Evolutionary conservation across 2,888 invertebrate species (phyloP).

Genomic region (Chloroclysta siterata): DNA sequence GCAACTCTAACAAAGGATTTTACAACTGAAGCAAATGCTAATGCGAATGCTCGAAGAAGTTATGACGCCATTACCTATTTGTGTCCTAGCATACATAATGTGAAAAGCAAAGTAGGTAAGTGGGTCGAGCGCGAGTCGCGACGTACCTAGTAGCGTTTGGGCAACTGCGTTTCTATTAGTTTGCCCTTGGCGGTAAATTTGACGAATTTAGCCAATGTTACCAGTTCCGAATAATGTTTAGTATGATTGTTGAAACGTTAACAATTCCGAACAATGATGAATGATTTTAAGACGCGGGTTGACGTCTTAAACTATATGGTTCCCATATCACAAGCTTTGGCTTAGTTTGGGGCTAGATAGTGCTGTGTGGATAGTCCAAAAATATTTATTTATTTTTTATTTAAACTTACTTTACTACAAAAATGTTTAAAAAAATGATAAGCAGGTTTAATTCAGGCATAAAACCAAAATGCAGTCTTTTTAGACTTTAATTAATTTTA

Average conservation of each 20-base stretch:
- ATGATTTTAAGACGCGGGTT: too few species aligned
- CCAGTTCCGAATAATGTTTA: not conserved
- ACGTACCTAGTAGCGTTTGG: constrained; percentile 13
- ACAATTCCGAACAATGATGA: too few species aligned
- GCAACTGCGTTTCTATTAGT: constrained; percentile 9
- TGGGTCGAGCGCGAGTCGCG: constrained; percentile 7
- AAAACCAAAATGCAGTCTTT: too few species aligned
- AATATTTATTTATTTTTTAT: too few species aligned
- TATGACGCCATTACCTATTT: constrained; percentile 4
- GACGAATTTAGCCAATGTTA: not conserved
- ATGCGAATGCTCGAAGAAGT: not conserved
- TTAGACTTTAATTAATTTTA: too few species aligned
- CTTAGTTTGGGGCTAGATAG: too few species aligned
- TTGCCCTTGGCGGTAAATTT: constrained; percentile 8
- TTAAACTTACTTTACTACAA: too few species aligned
- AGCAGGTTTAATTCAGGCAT: too few species aligned
- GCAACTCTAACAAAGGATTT: constrained; percentile 2
- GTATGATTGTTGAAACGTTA: not conserved
- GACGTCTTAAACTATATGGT: too few species aligned
- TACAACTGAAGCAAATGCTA: not conserved
- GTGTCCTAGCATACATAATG: not conserved
- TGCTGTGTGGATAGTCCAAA: too few species aligned
- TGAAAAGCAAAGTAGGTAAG: constrained; percentile 7
- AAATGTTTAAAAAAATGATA: too few species aligned
- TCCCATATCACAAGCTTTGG: too few species aligned